Evolutionary conservation across 2,113 vertebrate species (phyloP), one percentile per base, ranked within the genome.

Genomic region (Gila orcuttii): DNA sequence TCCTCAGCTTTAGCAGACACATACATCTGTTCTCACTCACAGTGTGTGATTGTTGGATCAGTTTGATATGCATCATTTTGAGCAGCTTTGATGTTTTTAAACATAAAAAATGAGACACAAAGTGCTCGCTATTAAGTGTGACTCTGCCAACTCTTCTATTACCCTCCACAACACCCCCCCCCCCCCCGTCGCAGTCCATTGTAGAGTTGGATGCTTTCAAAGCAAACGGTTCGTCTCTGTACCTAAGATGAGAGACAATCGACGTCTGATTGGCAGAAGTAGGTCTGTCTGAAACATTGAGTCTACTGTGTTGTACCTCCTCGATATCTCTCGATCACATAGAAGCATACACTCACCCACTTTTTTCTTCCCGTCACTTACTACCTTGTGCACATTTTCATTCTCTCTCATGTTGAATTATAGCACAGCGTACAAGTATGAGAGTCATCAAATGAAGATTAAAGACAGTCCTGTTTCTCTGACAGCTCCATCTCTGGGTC

Each of bases 391-490:
- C 79, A 83, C 83, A 76, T 33, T 68, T 52, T 82, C 73, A 39
- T 69, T 71, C 33, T 77, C 83, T 87, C 86, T 86, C 83, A 85
- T 87, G 84, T 88, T 88, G 88, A 89, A 88, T 90, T 89, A 89
- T 79, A 71, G 85, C 83, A 79, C 79, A 60, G 83, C 84, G 55
- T 74, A 71, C 78, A 82, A 87, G 50, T 90, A 87, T 89, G 85
- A 91, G 85, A 93, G 87, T 93, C 90, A 93, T 94, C 92, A 93
- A 93, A 94, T 92, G 92, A 93, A 94, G 93, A 94, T 94, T 93
- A 93, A 94, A 93, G 90, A 94, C 86, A 78, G 86, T 88, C 90
- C 88, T 90, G 86, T 92, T 92, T 90, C 87, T 80, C 88, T 91
- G 90, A 91, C 88, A 91, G 89, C 87, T 75, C 50, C 86, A 71